These are phyloP conservation scores for Hexactinellida sp. DNA, from an alignment of 37 sponge, comb jelly and placozoan species.

Conservation along the genomic window DNA sequence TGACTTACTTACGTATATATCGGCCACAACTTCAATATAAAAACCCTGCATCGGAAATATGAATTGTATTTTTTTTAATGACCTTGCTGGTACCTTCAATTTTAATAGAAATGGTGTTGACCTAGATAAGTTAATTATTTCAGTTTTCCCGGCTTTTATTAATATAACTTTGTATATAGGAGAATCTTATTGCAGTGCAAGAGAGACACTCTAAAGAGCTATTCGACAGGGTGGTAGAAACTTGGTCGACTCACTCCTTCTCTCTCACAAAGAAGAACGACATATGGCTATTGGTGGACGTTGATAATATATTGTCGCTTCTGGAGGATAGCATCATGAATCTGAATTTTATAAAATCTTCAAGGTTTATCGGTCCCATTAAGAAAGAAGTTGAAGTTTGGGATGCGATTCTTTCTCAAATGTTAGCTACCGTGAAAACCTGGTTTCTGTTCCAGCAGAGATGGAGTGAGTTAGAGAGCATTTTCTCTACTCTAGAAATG, in stretches of 20 bases:
- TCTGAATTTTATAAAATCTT: constrained; percentile 51
- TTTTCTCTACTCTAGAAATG: constrained; percentile 50
- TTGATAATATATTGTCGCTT: constrained; percentile 39
- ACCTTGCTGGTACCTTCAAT: too few species aligned
- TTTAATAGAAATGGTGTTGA: too few species aligned
- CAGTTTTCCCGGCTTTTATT: too few species aligned
- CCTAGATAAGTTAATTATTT: too few species aligned
- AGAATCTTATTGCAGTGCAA: background rate
- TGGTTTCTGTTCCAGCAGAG: constrained; percentile 65
- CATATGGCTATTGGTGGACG: constrained; percentile 30
- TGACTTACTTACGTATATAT: too few species aligned
- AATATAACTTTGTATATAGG: too few species aligned
- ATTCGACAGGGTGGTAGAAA: background rate
- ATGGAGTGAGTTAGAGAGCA: constrained; percentile 62
- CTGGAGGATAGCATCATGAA: constrained; percentile 61
- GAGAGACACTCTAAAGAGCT: constrained; percentile 5
- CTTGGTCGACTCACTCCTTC: background rate
- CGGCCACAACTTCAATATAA: too few species aligned
- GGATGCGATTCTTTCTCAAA: constrained; percentile 40
- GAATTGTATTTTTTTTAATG: too few species aligned
- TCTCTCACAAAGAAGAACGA: constrained; percentile 16
- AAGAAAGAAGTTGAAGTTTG: constrained; percentile 52
- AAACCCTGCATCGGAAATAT: too few species aligned
- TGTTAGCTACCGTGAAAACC: constrained; percentile 37
- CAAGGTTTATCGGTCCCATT: constrained; percentile 49